A percentile compares a stretch with the other conserved stretches of the same genome.
Evolutionary conservation across 2,888 invertebrate species (phyloP).

Genomic region (Athetis lepigone): DNA sequence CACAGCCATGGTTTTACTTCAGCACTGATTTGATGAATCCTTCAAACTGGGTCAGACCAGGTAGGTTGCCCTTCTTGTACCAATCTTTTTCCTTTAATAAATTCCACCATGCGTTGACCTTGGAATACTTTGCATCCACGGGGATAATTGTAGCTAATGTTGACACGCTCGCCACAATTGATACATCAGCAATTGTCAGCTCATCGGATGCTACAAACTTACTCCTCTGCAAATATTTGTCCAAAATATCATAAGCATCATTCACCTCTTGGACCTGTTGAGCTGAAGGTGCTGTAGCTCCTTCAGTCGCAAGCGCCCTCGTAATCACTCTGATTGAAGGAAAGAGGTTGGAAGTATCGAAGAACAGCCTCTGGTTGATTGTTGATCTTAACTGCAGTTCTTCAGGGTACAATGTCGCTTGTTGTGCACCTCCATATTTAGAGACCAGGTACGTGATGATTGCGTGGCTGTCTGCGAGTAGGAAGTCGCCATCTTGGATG

Average conservation of each 20-base stretch:
- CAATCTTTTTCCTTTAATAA: slow-evolving; percentile 65
- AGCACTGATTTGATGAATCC: slow-evolving; percentile 38
- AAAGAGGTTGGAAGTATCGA: slow-evolving; percentile 68
- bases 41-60: slow-evolving; percentile 60
- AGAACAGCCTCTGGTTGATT: slow-evolving; percentile 69
- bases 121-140: slow-evolving; percentile 64
- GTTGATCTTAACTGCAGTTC: slow-evolving; percentile 67
- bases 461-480: slow-evolving; percentile 72
- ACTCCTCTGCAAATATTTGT: slow-evolving; percentile 69
- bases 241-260: slow-evolving; percentile 69
- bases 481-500: slow-evolving; percentile 73
- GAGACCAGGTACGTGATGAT: slow-evolving; percentile 74
- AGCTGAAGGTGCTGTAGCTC: slow-evolving; percentile 34
- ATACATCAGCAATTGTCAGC: slow-evolving; percentile 73
- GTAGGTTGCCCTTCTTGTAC: slow-evolving; percentile 68
- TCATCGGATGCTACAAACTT: slow-evolving; percentile 66
- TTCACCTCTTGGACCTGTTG: slow-evolving; percentile 57
- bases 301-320: background rate
- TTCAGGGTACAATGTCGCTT: slow-evolving; percentile 67
- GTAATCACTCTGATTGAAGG: slow-evolving; percentile 43
- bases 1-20: slow-evolving; percentile 31
- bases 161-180: slow-evolving; percentile 67
- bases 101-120: slow-evolving; percentile 66
- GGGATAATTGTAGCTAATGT: slow-evolving; percentile 65
- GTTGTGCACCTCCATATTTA: slow-evolving; percentile 71